Conservation (phyloP, 2,888 invertebrate species). For the Apamea sordens region DNA sequence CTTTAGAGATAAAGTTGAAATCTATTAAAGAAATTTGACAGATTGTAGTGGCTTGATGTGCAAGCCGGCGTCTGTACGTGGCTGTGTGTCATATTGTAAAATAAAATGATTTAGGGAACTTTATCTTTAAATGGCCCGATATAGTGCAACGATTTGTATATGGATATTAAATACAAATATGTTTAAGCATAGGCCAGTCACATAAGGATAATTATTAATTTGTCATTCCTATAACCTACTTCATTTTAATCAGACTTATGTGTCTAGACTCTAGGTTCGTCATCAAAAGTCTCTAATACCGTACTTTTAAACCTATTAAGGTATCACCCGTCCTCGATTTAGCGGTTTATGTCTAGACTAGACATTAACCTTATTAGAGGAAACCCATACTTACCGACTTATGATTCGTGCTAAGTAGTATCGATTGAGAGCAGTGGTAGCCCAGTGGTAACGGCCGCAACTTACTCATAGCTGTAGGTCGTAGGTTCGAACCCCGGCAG, state of each 20-base stretch:
- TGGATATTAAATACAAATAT: no score
- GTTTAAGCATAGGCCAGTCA: no score
- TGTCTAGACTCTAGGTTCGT: not conserved
- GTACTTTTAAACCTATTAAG: slow-evolving; percentile 25
- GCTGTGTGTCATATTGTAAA: no score
- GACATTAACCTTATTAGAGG: slow-evolving; percentile 38
- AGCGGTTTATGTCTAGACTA: slow-evolving; percentile 51
- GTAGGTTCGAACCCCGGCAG: not conserved
- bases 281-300: not conserved
- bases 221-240: not conserved
- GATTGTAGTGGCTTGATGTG: no score
- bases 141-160: no score
- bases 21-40: no score
- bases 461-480: not conserved
- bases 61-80: no score
- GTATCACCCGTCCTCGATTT: slow-evolving; percentile 28
- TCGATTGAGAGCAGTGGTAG: slow-evolving; percentile 28
- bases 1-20: no score
- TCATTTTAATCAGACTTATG: not conserved
- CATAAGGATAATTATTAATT: not conserved
- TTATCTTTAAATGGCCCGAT: no score
- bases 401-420: slow-evolving; percentile 32
- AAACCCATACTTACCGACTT: slow-evolving; percentile 12
- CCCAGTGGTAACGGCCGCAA: no score
- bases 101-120: no score